Evolutionary conservation across 1,140 invertebrate genomes (phyloP), one percentile per base, ranked within the genome.

Genomic region (Lucilia sericata): DNA sequence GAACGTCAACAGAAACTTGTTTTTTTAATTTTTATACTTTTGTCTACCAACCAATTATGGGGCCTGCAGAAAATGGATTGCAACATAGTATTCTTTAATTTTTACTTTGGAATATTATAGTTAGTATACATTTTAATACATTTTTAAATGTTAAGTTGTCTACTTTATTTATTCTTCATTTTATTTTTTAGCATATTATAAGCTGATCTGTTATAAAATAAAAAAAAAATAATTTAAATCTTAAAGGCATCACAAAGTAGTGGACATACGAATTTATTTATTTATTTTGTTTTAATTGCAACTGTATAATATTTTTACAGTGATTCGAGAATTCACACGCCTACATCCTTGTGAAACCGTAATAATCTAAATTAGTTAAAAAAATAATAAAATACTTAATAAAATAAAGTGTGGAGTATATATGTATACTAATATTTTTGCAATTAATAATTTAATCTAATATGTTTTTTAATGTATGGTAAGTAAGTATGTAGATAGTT

Each of bases 361-460:
- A 10, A 25, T 21, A 70, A 55, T 21, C 65, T 70, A 70, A 70
- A 19, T 70, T 25, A 21, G 21, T 70, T 19, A 19, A 70, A 5
- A n/a, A 70, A 10, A 70, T 70, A 21, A 55, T 55, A 17, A 3
- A 55, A 42, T 42, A 42, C 42, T 42, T 42, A 42, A 21, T 25
- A 70, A 70, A 70, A 70, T 70, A 60, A 10, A 42, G 42, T 42
- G 10, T 60, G 17, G 7, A 60, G 55, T 60, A 60, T 42, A 5
- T 55, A 55, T 55, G 51, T 14, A 21, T 21, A 25, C 65, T 25
- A 70, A 70, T 70, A 10, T 21, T 19, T 21, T 21, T 70, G 65
- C 19, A 70, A 70, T 19, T 70, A 70, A 70, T 21, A 21, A 70
- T 70, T 70, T 70, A 70, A 70, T 70, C 65, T 70, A 60, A n/a